A percentile compares a stretch with the other conserved stretches of the same genome.
These are phyloP conservation scores for Drosophila birchii DNA, from an alignment of 2,888 invertebrate genomes.

Conservation along the genomic window DNA sequence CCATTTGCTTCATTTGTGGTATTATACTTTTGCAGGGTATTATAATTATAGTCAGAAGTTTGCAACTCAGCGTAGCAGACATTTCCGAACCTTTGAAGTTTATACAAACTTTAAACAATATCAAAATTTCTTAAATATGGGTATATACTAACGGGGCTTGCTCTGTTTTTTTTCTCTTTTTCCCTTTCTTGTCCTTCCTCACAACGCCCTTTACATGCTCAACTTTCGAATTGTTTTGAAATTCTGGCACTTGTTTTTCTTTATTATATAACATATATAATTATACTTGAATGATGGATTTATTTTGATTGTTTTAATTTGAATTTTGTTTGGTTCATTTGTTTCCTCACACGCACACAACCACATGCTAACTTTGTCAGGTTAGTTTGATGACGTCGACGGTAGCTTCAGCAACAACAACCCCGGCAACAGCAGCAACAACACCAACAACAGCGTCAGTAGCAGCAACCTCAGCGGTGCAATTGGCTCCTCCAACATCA, in stretches of 20 bases:
- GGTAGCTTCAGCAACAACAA: constrained; percentile 71
- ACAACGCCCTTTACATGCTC: neutral
- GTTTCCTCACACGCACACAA: constrained; percentile 46
- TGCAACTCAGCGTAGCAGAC: no score
- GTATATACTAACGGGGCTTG: constrained; percentile 59
- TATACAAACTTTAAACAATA: no score
- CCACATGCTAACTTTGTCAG: constrained; percentile 83
- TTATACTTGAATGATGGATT: neutral
- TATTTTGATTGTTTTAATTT: constrained; percentile 71
- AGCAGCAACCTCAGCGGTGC: constrained; percentile 37
- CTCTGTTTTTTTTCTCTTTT: constrained; percentile 30
- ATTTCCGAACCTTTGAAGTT: no score
- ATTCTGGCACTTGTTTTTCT: neutral
- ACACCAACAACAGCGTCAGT: constrained; percentile 41
- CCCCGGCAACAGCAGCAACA: constrained; percentile 53
- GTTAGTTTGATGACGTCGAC: constrained; percentile 84
- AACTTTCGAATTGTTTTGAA: neutral
- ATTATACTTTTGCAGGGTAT: no score
- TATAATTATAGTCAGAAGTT: no score
- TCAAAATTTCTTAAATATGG: constrained; percentile 6
- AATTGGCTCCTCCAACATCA: constrained; percentile 43
- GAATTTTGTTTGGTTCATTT: constrained; percentile 58
- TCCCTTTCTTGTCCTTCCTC: constrained; percentile 11
- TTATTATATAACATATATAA: neutral
- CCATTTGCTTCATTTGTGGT: no score